Percentiles rank a stretch among this genome's conserved stretches.
Evolutionary conservation across 2,888 invertebrate genomes (phyloP).

Genomic region (Limnephilus rhombicus): DNA sequence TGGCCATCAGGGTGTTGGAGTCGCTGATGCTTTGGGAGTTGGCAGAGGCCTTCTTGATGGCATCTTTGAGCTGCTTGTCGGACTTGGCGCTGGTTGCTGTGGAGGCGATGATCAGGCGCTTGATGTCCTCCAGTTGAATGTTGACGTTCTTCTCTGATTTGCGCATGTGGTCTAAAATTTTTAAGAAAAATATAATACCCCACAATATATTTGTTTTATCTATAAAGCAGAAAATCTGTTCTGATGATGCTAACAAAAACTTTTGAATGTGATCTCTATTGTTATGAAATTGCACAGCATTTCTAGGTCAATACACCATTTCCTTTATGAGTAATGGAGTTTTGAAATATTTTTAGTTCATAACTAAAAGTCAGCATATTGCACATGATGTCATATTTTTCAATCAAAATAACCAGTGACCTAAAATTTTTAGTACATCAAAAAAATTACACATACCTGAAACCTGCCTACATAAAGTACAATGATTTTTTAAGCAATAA

Average conservation of each 20-base stretch:
- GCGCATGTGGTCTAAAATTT: slow-evolving; percentile 72
- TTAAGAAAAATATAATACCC: background rate
- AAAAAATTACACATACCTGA: background rate
- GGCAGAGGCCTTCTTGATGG: slow-evolving; percentile 69
- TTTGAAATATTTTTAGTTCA: too few species aligned
- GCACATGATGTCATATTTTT: too few species aligned
- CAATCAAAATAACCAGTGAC: too few species aligned
- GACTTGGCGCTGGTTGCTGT: slow-evolving; percentile 73
- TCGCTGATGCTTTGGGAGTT: background rate
- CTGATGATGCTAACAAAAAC: too few species aligned
- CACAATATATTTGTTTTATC: background rate
- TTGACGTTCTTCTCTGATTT: slow-evolving; percentile 72
- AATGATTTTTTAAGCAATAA: too few species aligned
- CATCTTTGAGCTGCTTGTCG: slow-evolving; percentile 73
- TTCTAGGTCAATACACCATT: too few species aligned
- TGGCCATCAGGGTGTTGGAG: background rate
- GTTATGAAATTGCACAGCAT: too few species aligned
- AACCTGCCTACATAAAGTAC: background rate
- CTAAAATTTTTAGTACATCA: background rate
- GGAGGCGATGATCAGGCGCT: slow-evolving; percentile 70
- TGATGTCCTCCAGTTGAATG: slow-evolving; percentile 72
- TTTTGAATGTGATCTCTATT: too few species aligned
- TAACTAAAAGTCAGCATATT: too few species aligned
- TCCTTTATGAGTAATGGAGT: too few species aligned
- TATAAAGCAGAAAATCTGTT: background rate